These are phyloP conservation scores for Sebastes dallii DNA, from an alignment of 2,797 vertebrate genomes.

Conservation along the genomic window DNA sequence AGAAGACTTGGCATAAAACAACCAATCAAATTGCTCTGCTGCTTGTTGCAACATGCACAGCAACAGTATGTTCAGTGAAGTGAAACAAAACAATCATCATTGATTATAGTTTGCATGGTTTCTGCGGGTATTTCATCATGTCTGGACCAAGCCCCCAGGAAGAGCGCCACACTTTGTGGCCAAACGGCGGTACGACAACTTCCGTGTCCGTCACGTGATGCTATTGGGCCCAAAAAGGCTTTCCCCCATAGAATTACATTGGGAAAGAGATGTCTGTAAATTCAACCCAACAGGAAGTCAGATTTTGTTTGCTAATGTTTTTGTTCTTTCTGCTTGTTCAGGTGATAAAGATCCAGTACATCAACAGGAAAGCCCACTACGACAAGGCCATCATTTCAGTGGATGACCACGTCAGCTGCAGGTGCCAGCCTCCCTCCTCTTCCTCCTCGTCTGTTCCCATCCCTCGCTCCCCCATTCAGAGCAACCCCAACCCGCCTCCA, in stretches of 20 bases:
- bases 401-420: conserved; percentile 91
- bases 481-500: conserved; percentile 45
- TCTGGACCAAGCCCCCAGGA: too few relatives aligned
- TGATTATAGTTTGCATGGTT: neutral
- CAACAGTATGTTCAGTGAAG: neutral
- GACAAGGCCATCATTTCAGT: conserved; percentile 88
- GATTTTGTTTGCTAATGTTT: neutral
- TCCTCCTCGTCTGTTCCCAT: conserved; percentile 46
- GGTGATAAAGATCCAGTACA: conserved; percentile 91
- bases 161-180: too few relatives aligned
- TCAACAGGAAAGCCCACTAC: conserved; percentile 80
- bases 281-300: too few relatives aligned
- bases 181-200: too few relatives aligned
- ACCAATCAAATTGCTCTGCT: neutral
- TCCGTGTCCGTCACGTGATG: too few relatives aligned
- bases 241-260: too few relatives aligned
- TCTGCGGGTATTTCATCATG: neutral
- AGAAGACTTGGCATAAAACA: conserved; percentile 9
- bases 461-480: conserved; percentile 12
- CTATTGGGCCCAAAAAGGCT: too few relatives aligned
- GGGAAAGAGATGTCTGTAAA: too few relatives aligned
- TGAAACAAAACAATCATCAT: neutral
- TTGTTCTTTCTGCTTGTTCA: conserved; percentile 56
- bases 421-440: conserved; percentile 77
- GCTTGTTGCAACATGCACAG: neutral